Base-by-base conservation (phyloP, 2,113 vertebrate species). In the Burhinus bistriatus region DNA sequence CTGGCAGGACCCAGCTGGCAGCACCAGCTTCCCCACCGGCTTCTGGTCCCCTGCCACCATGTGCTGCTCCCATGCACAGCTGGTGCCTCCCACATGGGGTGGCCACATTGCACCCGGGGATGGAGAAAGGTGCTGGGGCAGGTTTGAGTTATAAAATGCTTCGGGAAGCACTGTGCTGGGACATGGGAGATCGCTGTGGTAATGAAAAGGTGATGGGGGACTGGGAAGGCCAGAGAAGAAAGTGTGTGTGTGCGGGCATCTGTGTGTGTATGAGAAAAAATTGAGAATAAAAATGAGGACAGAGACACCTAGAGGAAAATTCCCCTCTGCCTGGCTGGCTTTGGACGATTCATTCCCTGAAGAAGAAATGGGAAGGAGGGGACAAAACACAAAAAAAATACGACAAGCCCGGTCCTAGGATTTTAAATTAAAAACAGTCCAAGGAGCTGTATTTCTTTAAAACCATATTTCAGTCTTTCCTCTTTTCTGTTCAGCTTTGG, bases 291-390 rank as follows among this genome's bases (percentile, higher is more conserved):
- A 72, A 92, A 72, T 9, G 4, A 32, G 22, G 70, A 94, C 55
- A 92, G 95, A 89, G 95, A 95, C 95, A 96, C 85, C 95, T 84
- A 89, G 86, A 92, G 92, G 96, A 82, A 95, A 89, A n/a, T 8
- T 58, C 30, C 47, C 38, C 30, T 72, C 75, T 89, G 45, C 10
- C 61, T 88, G 77, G 15, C 64, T 82, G 44, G 44, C 52, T 89
- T 88, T 72, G 64, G 66, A 45, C 64, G 76, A 78, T 85, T 59
- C 52, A 62, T 75, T 83, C 71, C 54, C 80, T 82, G 45, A 94
- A 84, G 29, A 58, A 54, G 70, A 79, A 94, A 84, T 10, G 15
- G 51, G 36, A 25, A 71, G 45, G 21, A 71, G 26, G 36, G 20
- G 3, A 29, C 8, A 7, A 90, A 83, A 83, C 77, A 87, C 61